Percentiles rank a stretch among this genome's conserved stretches.
phyloP scores from a whole-genome alignment of 2,113 vertebrate species.

The Uropsilus gracilis region DNA sequence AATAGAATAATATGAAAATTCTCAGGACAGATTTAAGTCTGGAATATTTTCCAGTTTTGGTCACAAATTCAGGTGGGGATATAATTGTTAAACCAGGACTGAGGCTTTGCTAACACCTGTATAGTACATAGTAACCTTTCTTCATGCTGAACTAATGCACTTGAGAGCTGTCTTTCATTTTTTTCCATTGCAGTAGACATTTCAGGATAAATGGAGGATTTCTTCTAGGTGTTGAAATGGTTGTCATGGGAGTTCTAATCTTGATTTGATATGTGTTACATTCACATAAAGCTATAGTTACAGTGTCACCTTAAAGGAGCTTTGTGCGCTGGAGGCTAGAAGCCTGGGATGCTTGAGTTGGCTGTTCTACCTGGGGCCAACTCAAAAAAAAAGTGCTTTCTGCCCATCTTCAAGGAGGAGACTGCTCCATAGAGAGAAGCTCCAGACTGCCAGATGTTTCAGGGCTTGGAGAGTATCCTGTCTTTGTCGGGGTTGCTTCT shows the following conservation, averaged over 20 bases:
- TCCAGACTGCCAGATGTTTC: not conserved
- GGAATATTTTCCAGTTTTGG: conserved; percentile 3
- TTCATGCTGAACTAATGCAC: not conserved
- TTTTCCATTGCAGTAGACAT: not conserved
- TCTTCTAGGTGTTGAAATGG: not conserved
- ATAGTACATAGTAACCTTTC: not conserved
- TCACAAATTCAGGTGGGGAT: not conserved
- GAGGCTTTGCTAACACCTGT: not conserved
- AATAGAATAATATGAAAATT: not conserved
- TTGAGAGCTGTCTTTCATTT: not conserved
- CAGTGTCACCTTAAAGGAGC: not conserved
- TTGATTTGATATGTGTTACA: not conserved
- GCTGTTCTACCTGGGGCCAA: no score
- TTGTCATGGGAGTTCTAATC: not conserved
- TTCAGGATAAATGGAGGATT: not conserved
- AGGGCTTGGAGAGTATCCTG: not conserved
- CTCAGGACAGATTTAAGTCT: not conserved
- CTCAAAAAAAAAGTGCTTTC: no score
- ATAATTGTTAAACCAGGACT: not conserved
- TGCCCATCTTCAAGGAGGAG: no score
- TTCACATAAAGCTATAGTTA: not conserved
- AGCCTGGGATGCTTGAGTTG: no score
- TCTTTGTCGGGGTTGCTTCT: not conserved
- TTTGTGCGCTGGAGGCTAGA: not conserved
- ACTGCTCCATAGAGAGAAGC: not conserved